Evolutionary conservation across 2,113 vertebrate species (phyloP).

Genomic region (Haplochromis vanheusdeni): DNA sequence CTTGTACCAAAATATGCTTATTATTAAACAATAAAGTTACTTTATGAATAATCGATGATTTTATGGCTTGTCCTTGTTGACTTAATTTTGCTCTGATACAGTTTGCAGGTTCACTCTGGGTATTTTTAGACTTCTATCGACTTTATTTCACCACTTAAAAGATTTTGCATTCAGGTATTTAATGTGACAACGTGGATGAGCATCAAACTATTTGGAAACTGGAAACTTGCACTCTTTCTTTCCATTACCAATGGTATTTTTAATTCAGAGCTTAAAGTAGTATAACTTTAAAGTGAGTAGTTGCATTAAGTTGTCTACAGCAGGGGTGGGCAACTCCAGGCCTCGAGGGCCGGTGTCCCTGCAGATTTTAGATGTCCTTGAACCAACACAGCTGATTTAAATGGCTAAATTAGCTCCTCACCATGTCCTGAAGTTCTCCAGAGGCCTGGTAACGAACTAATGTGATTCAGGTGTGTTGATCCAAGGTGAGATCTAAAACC

Average conservation of each 20-base stretch:
- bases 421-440: background rate
- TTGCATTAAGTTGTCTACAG: background rate
- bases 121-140: background rate
- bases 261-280: background rate
- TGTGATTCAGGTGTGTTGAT: background rate
- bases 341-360: background rate
- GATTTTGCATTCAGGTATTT: background rate
- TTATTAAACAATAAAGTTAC: slow-evolving; percentile 57
- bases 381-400: background rate
- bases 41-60: slow-evolving; percentile 17
- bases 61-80: background rate
- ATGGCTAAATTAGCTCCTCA: background rate
- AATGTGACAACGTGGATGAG: background rate
- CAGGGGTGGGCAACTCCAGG: background rate
- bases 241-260: background rate
- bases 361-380: background rate
- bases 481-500: background rate
- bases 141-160: background rate
- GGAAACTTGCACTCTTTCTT: background rate
- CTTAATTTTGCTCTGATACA: background rate
- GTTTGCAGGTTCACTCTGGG: background rate
- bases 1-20: slow-evolving; percentile 10
- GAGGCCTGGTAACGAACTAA: background rate
- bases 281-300: background rate
- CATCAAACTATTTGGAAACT: background rate